Conservation (phyloP, 2,888 invertebrate genomes). For the Frankliniella intonsa region DNA sequence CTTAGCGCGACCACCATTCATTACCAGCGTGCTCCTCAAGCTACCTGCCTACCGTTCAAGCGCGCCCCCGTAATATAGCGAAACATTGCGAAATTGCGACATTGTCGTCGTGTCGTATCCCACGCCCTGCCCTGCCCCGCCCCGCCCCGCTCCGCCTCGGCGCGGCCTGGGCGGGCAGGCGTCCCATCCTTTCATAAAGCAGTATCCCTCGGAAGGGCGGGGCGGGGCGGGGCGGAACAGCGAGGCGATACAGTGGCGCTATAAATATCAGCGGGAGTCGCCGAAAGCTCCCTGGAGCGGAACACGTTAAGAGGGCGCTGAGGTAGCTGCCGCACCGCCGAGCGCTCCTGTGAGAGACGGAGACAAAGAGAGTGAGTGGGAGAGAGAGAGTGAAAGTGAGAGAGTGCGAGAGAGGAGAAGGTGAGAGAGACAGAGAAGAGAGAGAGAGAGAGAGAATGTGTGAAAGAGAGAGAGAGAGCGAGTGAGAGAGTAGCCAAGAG, state of each 20-base stretch:
- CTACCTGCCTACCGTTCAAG: too few species aligned
- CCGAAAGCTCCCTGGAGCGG: not conserved
- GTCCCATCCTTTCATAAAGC: not conserved
- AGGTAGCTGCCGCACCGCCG: not conserved
- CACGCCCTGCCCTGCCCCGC: too few species aligned
- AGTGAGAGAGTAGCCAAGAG: not conserved
- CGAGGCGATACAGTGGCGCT: not conserved
- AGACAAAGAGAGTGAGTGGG: not conserved
- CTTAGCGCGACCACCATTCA: too few species aligned
- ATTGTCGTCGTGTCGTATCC: too few species aligned
- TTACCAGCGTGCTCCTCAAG: too few species aligned
- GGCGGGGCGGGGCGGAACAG: too few species aligned
- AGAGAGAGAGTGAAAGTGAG: not conserved
- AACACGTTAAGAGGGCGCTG: not conserved
- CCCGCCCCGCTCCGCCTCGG: too few species aligned
- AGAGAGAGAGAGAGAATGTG: not conserved
- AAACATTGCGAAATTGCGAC: too few species aligned
- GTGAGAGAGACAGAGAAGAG: not conserved
- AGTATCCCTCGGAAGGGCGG: too few species aligned
- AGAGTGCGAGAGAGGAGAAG: not conserved
- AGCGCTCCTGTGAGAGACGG: too few species aligned
- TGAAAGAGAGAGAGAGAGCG: not conserved
- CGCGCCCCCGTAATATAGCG: too few species aligned
- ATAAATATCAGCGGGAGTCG: conserved; percentile 3
- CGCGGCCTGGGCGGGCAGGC: too few species aligned